These are phyloP conservation scores for Leptarthrus brevirostris DNA, from an alignment of 2,888 invertebrate genomes.

Conservation along the genomic window DNA sequence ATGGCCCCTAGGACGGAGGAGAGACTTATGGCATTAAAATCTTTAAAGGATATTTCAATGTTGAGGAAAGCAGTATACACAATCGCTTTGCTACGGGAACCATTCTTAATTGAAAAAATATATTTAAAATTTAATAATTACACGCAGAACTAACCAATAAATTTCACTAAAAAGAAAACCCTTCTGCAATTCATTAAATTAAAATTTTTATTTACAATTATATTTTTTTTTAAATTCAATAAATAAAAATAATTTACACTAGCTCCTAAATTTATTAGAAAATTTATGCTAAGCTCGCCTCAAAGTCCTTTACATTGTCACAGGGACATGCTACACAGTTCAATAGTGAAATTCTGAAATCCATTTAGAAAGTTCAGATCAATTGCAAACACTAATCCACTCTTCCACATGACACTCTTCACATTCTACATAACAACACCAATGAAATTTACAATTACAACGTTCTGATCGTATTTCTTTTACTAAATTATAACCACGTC, in stretches of 20 bases:
- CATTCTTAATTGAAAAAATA: too few relatives aligned
- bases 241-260: conserved; percentile 55
- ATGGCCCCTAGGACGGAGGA: too few relatives aligned
- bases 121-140: too few relatives aligned
- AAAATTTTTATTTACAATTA: conserved; percentile 50
- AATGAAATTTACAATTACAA: conserved; percentile 91
- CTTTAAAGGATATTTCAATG: too few relatives aligned
- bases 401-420: conserved; percentile 87
- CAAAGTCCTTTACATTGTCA: background rate
- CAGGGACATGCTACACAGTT: background rate
- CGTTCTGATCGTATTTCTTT: conserved; percentile 80
- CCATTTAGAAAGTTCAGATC: conserved; percentile 57
- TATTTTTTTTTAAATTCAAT: conserved; percentile 48
- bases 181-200: conserved; percentile 29
- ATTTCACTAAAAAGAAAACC: too few relatives aligned
- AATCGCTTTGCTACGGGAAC: too few relatives aligned
- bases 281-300: conserved; percentile 56
- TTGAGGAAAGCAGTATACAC: too few relatives aligned
- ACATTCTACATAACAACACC: conserved; percentile 94
- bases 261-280: conserved; percentile 66
- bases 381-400: conserved; percentile 93
- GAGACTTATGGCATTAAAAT: too few relatives aligned
- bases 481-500: conserved; percentile 85
- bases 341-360: too few relatives aligned
- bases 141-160: too few relatives aligned